Base-by-base conservation (phyloP, 2,888 invertebrate species). In the Artemia sinica region DNA sequence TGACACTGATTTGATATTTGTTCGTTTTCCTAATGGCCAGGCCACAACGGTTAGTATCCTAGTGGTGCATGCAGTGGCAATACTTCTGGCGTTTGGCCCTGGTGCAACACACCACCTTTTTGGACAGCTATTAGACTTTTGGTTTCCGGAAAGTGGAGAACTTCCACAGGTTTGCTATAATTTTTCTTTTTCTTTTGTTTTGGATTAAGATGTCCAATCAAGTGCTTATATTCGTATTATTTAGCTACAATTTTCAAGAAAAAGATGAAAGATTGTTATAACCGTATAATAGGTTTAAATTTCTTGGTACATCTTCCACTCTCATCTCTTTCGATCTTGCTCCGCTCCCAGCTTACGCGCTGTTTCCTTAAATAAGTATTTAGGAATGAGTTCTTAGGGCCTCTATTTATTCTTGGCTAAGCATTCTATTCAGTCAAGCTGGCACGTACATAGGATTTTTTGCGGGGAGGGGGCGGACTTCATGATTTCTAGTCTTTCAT, bases 1-100 rank as follows among this genome's bases (percentile, higher is more conserved):
- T 74, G 83, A 82, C 71, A 87, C 86, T 75, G 90, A 90, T 76
- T 85, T 87, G 74, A 85, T 90, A 69, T 76, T 85, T 66, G 84
- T 91, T 67, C 85, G 86, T 74, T 91, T 91, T 90, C 81, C 83
- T 28, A 82, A 82, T 68, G 88, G 88, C 0, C 84, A 85, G 74
- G 75, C 78, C 14, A 87, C 86, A 72, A 85, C 85, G 1, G 81
- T 91, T 79, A 88, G 88, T 77, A 85, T 89, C 70, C 79, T 89
- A 12, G 84, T 89, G 0, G 87, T 91, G 12, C 89, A 91, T 75
- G 89, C 91, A 0, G 88, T 89, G 78, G 86, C 91, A 48, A 88
- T 90, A 72, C 78, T 91, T 0, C 77, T 91, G 11, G 88, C 89
- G 0, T 88, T 77, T 72, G 79, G 79, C 50, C 76, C 76, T 41